A percentile compares a stretch with the other conserved stretches of the same genome.
Conservation (phyloP, 2,113 vertebrate genomes). For the Thryonomys swinderianus region DNA sequence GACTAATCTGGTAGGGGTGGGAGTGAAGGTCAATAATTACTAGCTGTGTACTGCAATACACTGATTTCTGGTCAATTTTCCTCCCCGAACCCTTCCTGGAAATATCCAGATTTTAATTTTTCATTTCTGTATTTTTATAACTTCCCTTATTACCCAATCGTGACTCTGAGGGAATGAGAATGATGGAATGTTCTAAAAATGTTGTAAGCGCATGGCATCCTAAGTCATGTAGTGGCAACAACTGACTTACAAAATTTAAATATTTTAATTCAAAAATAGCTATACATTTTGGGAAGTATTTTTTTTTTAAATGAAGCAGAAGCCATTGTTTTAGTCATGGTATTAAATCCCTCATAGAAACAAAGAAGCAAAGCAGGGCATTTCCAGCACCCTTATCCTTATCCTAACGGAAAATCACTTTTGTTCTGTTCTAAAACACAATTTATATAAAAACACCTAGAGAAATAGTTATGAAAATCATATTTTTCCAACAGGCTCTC, state of each 20-base stretch:
- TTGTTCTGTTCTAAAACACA: conserved; percentile 55
- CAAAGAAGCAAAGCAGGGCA: conserved; percentile 18
- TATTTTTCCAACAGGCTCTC: conserved; percentile 52
- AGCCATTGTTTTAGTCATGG: conserved; percentile 41
- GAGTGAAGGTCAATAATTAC: conserved; percentile 63
- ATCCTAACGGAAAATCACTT: conserved; percentile 48
- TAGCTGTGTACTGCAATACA: conserved; percentile 39
- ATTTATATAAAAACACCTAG: conserved; percentile 55
- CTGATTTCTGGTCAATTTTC: conserved; percentile 39
- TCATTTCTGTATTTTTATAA: conserved; percentile 45
- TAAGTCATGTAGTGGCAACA: conserved; percentile 25
- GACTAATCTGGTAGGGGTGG: conserved; percentile 55
- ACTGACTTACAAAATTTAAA: conserved; percentile 66
- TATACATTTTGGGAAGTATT: background rate
- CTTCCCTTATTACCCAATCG: conserved; percentile 1
- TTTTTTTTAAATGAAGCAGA: conserved; percentile 55
- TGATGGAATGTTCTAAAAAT: conserved; percentile 46
- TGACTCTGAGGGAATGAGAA: background rate
- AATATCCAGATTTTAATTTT: background rate
- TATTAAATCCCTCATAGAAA: conserved; percentile 22
- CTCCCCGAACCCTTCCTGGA: conserved; percentile 47
- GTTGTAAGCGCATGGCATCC: background rate
- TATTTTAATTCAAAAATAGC: conserved; percentile 67
- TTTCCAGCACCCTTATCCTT: conserved; percentile 49
- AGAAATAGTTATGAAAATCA: conserved; percentile 66